phyloP scores from a whole-genome alignment of 2,888 invertebrate species.

The Cephalotes varians region DNA sequence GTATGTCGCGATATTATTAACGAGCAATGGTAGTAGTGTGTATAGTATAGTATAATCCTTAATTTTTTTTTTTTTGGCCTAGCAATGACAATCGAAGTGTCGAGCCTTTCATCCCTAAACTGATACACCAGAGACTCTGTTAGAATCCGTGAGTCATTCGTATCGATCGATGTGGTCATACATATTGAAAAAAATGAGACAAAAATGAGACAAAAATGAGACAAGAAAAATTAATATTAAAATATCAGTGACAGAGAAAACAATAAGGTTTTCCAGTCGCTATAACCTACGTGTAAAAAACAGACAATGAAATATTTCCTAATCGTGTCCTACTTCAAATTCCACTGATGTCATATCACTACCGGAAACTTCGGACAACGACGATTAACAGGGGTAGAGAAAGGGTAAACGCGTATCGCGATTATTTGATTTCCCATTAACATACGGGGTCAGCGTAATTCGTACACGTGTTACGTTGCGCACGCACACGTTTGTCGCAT shows the following conservation, averaged over 20 bases:
- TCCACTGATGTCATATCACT: not conserved
- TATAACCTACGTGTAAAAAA: not conserved
- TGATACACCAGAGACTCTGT: constrained; percentile 14
- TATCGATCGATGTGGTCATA: constrained; percentile 18
- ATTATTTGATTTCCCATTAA: constrained; percentile 45
- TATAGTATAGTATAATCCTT: constrained; percentile 1
- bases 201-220: not conserved
- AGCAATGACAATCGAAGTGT: constrained; percentile 24
- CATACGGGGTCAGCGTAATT: constrained; percentile 15
- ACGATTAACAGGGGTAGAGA: not conserved
- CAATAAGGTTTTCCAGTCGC: not conserved
- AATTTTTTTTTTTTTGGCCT: constrained; percentile 45
- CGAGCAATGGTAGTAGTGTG: not conserved
- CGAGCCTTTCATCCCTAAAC: constrained; percentile 31
- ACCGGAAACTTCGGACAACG: not conserved
- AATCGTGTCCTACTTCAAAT: not conserved
- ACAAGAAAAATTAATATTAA: constrained; percentile 22
- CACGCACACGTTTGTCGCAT: constrained; percentile 28
- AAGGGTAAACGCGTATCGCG: not conserved
- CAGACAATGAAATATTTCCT: not conserved
- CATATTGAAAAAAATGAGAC: constrained; percentile 6
- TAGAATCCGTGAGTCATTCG: constrained; percentile 21
- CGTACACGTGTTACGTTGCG: constrained; percentile 40
- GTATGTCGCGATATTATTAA: not conserved
- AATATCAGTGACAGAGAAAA: not conserved